Evolutionary conservation across 2,113 vertebrate species (phyloP).

Genomic region (Muntiacus muntjak): DNA sequence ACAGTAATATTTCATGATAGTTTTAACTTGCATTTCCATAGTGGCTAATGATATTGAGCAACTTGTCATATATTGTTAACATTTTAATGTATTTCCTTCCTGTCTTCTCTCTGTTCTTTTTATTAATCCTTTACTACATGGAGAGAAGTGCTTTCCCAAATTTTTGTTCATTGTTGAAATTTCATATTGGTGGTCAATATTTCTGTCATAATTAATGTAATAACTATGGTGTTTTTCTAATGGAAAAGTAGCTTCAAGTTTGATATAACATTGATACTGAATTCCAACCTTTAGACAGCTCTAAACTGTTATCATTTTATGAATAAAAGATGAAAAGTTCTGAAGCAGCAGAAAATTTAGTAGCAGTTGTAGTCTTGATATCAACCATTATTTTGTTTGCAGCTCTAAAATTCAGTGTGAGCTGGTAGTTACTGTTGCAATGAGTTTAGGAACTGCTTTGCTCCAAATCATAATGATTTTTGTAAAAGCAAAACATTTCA

Average conservation of each 20-base stretch:
- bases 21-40: neutral
- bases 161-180: neutral
- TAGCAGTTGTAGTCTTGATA: neutral
- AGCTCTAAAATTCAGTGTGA: neutral
- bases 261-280: neutral
- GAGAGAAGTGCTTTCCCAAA: neutral
- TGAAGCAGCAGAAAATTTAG: neutral
- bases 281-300: neutral
- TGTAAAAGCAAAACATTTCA: neutral
- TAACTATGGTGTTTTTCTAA: neutral
- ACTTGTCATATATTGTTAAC: neutral
- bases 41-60: neutral
- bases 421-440: neutral
- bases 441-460: neutral
- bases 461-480: neutral
- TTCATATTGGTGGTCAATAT: neutral
- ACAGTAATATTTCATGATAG: neutral
- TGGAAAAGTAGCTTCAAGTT: neutral
- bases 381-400: neutral
- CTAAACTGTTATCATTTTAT: neutral
- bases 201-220: neutral
- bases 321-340: neutral
- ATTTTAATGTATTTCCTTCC: neutral
- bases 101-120: neutral
- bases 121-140: neutral